A percentile compares a stretch with the other conserved stretches of the same genome.
phyloP scores from a whole-genome alignment of 2,888 invertebrate genomes.

The Melanargia galathea region DNA sequence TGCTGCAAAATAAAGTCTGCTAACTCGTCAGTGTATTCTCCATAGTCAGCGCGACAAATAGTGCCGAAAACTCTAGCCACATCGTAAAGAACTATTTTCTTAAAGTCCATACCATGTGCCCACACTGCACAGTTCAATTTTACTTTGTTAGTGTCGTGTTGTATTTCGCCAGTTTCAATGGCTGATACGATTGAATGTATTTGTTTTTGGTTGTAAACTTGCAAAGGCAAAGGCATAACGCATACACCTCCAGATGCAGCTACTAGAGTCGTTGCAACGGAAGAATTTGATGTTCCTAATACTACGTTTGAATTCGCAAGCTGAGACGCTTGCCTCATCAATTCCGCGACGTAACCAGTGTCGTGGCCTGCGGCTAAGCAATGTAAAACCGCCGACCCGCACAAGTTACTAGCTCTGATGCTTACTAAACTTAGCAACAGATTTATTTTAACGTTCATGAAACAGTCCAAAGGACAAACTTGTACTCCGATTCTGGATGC shows the following conservation, averaged over 20 bases:
- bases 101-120: constrained; percentile 70
- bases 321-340: constrained; percentile 64
- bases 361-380: constrained; percentile 64
- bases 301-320: constrained; percentile 56
- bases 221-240: constrained; percentile 64
- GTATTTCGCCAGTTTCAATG: constrained; percentile 63
- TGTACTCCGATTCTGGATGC: constrained; percentile 67
- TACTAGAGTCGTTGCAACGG: constrained; percentile 54
- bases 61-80: constrained; percentile 67
- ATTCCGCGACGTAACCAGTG: constrained; percentile 58
- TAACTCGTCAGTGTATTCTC: constrained; percentile 63
- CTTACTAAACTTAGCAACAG: constrained; percentile 69
- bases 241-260: constrained; percentile 66
- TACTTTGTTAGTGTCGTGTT: constrained; percentile 48
- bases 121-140: constrained; percentile 65
- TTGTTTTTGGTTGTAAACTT: constrained; percentile 64
- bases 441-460: constrained; percentile 70
- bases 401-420: constrained; percentile 59
- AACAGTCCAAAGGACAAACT: constrained; percentile 66
- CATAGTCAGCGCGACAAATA: constrained; percentile 64
- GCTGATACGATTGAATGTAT: constrained; percentile 54
- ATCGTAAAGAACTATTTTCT: constrained; percentile 61
- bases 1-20: constrained; percentile 59
- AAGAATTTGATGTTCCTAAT: constrained; percentile 56
- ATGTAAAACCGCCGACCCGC: constrained; percentile 60